These are phyloP conservation scores for Channa striata DNA, from an alignment of 2,797 vertebrate species.

Conservation along the genomic window DNA sequence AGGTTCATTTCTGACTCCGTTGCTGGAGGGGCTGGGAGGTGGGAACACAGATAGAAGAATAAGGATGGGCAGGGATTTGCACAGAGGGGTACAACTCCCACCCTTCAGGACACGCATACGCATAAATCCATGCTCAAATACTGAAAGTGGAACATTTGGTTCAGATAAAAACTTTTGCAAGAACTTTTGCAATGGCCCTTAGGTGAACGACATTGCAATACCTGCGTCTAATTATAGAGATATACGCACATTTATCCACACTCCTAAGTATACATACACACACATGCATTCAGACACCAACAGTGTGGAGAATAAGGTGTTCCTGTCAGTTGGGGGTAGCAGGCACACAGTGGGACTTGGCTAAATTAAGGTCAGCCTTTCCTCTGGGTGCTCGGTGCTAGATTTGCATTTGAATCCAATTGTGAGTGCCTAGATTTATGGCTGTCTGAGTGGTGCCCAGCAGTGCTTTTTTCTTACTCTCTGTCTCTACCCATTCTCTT, in stretches of 20 bases:
- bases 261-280: neutral
- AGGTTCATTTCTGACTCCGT: slow-evolving; percentile 78
- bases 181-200: neutral
- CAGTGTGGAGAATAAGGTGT: slow-evolving; percentile 66
- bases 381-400: slow-evolving; percentile 58
- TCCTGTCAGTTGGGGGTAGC: slow-evolving; percentile 67
- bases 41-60: slow-evolving; percentile 72
- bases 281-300: slow-evolving; percentile 27
- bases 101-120: slow-evolving; percentile 23
- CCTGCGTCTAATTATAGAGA: slow-evolving; percentile 3
- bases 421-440: slow-evolving; percentile 81
- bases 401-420: slow-evolving; percentile 87
- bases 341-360: slow-evolving; percentile 61
- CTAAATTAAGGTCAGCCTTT: slow-evolving; percentile 82
- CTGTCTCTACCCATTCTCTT: slow-evolving; percentile 48
- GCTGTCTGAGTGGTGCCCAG: slow-evolving; percentile 75
- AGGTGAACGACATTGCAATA: neutral
- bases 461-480: slow-evolving; percentile 69
- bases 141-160: neutral
- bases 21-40: slow-evolving; percentile 63
- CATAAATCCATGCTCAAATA: slow-evolving; percentile 16
- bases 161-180: slow-evolving; percentile 1
- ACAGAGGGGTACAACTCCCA: slow-evolving; percentile 24
- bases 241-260: slow-evolving; percentile 42
- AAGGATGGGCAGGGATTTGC: slow-evolving; percentile 57